A percentile compares a stretch with the other conserved stretches of the same genome.
Conservation (phyloP, 1,140 invertebrate species). For the Druon quercuslanigerum region DNA sequence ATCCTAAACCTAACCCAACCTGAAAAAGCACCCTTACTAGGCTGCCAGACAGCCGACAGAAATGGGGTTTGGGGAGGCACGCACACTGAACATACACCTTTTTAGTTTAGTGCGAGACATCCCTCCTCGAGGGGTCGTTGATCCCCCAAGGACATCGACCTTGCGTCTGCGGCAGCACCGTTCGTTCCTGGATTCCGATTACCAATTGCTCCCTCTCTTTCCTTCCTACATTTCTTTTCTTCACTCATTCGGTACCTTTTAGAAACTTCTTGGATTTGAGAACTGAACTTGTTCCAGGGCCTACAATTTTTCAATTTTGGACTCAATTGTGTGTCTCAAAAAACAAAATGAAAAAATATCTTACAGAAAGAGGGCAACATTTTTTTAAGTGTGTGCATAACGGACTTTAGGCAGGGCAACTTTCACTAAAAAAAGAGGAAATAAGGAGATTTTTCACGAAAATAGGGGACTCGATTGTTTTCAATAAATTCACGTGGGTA, state of each 20-base stretch:
- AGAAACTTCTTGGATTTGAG: constrained; percentile 45
- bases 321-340: too few species aligned
- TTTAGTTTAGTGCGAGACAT: constrained; percentile 56
- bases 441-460: too few species aligned
- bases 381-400: too few species aligned
- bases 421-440: too few species aligned
- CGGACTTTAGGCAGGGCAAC: too few species aligned
- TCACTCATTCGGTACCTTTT: constrained; percentile 53
- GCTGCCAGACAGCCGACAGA: constrained; percentile 42
- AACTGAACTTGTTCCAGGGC: background rate
- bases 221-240: constrained; percentile 10
- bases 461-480: too few species aligned
- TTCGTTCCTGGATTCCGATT: constrained; percentile 71
- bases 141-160: constrained; percentile 76
- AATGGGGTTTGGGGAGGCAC: constrained; percentile 55
- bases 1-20: constrained; percentile 55
- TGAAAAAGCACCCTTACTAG: constrained; percentile 47
- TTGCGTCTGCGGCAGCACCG: constrained; percentile 70
- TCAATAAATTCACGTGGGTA: too few species aligned
- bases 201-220: constrained; percentile 61
- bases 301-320: too few species aligned
- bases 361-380: too few species aligned
- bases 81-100: constrained; percentile 49
- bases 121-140: constrained; percentile 75
- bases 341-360: too few species aligned